Conservation (phyloP, 2,888 invertebrate genomes). For the Drosophila paramelanica region DNA sequence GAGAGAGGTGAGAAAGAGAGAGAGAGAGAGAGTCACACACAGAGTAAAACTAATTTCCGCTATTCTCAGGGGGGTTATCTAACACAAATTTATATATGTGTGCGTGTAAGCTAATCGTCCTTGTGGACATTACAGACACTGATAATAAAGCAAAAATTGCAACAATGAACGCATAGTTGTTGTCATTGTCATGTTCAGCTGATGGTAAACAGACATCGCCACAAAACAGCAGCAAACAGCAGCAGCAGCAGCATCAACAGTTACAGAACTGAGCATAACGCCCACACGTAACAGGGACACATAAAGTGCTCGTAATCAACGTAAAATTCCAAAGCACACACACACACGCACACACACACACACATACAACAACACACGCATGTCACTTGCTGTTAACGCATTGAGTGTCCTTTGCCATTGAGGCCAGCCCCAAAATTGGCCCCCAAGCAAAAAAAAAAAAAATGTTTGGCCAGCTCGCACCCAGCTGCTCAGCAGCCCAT, state of each 20-base stretch:
- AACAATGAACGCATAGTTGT: slow-evolving; percentile 71
- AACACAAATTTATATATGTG: slow-evolving; percentile 19
- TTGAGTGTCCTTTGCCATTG: slow-evolving; percentile 56
- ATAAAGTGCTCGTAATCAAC: slow-evolving; percentile 80
- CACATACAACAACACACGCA: slow-evolving; percentile 6
- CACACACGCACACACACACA: slow-evolving; percentile 21
- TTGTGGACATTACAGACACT: slow-evolving; percentile 54
- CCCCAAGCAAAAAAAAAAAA: slow-evolving; percentile 14
- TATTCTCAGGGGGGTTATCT: slow-evolving; percentile 29
- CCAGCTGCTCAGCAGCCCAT: slow-evolving; percentile 40
- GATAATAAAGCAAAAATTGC: slow-evolving; percentile 76
- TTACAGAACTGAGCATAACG: slow-evolving; percentile 25
- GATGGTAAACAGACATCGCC: slow-evolving; percentile 53
- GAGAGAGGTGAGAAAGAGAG: slow-evolving; percentile 20
- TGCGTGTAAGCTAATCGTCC: slow-evolving; percentile 11
- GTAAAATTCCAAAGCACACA: slow-evolving; percentile 70
- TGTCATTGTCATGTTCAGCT: slow-evolving; percentile 55
- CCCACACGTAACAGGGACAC: slow-evolving; percentile 74
- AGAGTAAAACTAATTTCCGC: slow-evolving; percentile 29
- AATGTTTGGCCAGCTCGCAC: background rate
- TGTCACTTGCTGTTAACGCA: slow-evolving; percentile 61
- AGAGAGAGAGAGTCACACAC: background rate
- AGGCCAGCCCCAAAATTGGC: slow-evolving; percentile 47
- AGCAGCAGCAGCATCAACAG: slow-evolving; percentile 3
- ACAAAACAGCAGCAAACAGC: slow-evolving; percentile 26